These are phyloP conservation scores for Myiothlypis coronata DNA, from an alignment of 2,797 vertebrate species.

Conservation along the genomic window DNA sequence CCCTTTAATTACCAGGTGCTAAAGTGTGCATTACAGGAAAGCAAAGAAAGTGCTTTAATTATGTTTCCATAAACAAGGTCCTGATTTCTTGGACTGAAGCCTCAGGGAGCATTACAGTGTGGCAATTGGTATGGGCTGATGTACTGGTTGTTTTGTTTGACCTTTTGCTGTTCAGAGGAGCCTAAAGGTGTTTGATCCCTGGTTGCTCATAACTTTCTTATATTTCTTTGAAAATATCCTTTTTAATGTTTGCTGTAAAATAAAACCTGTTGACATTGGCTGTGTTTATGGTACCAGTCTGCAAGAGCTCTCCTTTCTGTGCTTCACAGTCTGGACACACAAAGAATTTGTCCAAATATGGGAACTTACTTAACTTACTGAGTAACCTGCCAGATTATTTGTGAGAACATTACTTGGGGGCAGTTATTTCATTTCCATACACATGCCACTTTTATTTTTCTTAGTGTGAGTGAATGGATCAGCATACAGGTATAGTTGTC, in stretches of 20 bases:
- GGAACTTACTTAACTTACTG: neutral
- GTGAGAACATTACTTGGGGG: neutral
- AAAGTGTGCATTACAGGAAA: constrained; percentile 2
- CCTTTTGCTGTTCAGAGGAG: neutral
- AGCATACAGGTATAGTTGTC: neutral
- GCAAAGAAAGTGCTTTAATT: constrained; percentile 3
- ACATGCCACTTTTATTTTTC: neutral
- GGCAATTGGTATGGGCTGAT: neutral
- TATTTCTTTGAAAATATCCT: constrained; percentile 2
- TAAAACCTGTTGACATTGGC: neutral
- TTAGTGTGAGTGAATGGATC: neutral
- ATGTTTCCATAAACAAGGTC: neutral
- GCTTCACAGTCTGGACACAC: neutral
- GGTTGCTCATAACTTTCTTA: neutral
- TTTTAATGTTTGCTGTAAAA: neutral
- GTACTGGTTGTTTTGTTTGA: neutral
- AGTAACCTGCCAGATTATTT: neutral
- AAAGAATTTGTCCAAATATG: neutral
- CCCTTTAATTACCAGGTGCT: neutral
- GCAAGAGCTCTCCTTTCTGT: neutral
- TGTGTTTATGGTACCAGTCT: neutral
- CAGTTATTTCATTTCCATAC: neutral
- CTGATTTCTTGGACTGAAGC: neutral
- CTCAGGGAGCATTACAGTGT: neutral
- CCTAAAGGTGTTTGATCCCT: constrained; percentile 8